Evolutionary conservation across 2,888 invertebrate genomes (phyloP), one percentile per base, ranked within the genome.

Genomic region (Agapetus fuscipes): DNA sequence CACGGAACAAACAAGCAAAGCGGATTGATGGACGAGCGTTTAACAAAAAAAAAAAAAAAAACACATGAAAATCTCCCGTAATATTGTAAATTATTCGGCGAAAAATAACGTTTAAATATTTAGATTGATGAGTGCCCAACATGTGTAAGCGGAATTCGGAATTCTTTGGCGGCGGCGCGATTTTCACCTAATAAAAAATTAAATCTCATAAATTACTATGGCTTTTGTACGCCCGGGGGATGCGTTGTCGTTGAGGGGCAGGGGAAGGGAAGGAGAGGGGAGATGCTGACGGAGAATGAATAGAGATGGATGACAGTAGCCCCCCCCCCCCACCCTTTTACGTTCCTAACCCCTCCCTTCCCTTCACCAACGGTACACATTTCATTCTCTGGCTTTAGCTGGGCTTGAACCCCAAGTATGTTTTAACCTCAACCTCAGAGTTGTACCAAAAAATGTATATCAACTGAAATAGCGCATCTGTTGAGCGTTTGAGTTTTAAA

Each of bases 181-280:
- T 37, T 37, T 41, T 34, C 41, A 31, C 37, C 37, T 33, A 34
- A 41, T 41, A 41, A 41, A 41, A 41, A 41, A 41, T 37, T 41
- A 37, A 41, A 41, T 29, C 41, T 33, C 41, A 37, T 41, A 41
- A 41, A 41, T 41, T 36, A 37, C 42, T 27, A 17, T 25, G 43
- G 34, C 30, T 38, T 41, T 36, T 39, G 16, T 15, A 26, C 26
- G n/a, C n/a, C n/a, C n/a, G 20, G 29, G 17, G 30, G 20, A 39
- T 26, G 34, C 34, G 20, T 26, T 38, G 24, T 32, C 35, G 37
- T 41, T 32, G 41, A n/a, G 39, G 20, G 38, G 24, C 7, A 26
- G 34, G 39, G 31, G 39, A 41, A 27, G 43, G 26, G 26, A 17
- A 41, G n/a, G n/a, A n/a, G n/a, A n/a, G 25, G 31, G 30, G 33